A percentile compares a stretch with the other conserved stretches of the same genome.
These are phyloP conservation scores for Gnatocerus cornutus DNA, from an alignment of 2,888 invertebrate species.

Conservation along the genomic window DNA sequence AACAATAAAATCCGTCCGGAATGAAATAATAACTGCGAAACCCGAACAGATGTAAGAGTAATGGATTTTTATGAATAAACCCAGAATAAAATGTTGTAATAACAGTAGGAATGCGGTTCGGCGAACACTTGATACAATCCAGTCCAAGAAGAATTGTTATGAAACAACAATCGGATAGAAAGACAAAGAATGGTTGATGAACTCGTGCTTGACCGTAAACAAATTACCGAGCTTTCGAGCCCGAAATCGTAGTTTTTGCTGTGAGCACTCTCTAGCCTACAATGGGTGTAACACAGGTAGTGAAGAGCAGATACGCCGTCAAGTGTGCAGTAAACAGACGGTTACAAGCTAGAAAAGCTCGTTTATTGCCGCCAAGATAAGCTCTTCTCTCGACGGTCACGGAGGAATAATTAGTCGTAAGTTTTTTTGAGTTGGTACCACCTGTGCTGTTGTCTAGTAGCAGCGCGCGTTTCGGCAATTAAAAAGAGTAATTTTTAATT, in stretches of 20 bases:
- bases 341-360: slow-evolving; percentile 51
- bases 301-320: slow-evolving; percentile 50
- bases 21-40: slow-evolving; percentile 29
- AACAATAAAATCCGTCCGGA: slow-evolving; percentile 18
- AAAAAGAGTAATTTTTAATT: slow-evolving; percentile 58
- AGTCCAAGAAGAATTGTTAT: slow-evolving; percentile 11
- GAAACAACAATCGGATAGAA: slow-evolving; percentile 19
- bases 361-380: slow-evolving; percentile 43
- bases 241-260: slow-evolving; percentile 36
- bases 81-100: slow-evolving; percentile 31
- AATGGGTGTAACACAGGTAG: slow-evolving; percentile 57
- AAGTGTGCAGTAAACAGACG: slow-evolving; percentile 50
- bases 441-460: not conserved
- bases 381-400: slow-evolving; percentile 14
- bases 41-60: slow-evolving; percentile 35
- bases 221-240: slow-evolving; percentile 5
- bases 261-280: slow-evolving; percentile 36
- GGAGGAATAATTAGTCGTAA: slow-evolving; percentile 3
- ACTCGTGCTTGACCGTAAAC: slow-evolving; percentile 18
- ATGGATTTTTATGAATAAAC: slow-evolving; percentile 31
- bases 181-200: slow-evolving; percentile 24
- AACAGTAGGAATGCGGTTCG: slow-evolving; percentile 33
- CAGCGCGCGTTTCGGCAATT: slow-evolving; percentile 40
- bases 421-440: not conserved
- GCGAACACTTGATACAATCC: slow-evolving; percentile 24